A percentile compares a stretch with the other conserved stretches of the same genome.
These are phyloP conservation scores for Gallinago undulata DNA, from an alignment of 2,113 vertebrate genomes.

Conservation along the genomic window DNA sequence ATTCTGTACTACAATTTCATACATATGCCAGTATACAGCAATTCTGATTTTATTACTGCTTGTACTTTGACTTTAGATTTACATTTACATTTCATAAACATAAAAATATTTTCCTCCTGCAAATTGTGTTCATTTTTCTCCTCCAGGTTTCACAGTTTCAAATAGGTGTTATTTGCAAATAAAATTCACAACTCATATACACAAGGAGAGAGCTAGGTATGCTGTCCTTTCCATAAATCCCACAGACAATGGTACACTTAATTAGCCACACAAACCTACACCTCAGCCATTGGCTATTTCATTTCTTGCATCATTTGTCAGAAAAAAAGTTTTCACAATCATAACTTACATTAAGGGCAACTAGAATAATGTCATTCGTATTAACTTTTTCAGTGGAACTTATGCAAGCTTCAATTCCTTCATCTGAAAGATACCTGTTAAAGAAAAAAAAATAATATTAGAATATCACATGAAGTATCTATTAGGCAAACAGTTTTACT, in stretches of 20 bases:
- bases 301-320: not conserved
- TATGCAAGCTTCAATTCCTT: conserved; percentile 90
- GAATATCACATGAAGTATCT: not conserved
- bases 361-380: conserved; percentile 83
- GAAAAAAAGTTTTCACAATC: conserved; percentile 8
- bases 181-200: not conserved
- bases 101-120: not conserved
- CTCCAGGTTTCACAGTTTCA: not conserved
- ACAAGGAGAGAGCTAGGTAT: not conserved
- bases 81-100: not conserved
- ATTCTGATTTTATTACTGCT: not conserved
- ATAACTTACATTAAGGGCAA: conserved; percentile 94
- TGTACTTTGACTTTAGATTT: not conserved
- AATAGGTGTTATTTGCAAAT: not conserved
- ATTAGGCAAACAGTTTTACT: not conserved
- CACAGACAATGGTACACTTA: not conserved
- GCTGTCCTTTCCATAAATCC: not conserved
- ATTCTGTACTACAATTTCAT: not conserved
- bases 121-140: not conserved
- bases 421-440: conserved; percentile 92
- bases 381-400: conserved; percentile 84
- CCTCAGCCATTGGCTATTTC: not conserved
- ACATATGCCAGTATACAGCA: not conserved
- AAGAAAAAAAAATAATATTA: conserved; percentile 9
- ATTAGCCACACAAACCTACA: not conserved